Percentiles rank a stretch among this genome's conserved stretches.
Evolutionary conservation across 2,797 vertebrate species (phyloP).

Genomic region (Heteromormyrus szaboi): DNA sequence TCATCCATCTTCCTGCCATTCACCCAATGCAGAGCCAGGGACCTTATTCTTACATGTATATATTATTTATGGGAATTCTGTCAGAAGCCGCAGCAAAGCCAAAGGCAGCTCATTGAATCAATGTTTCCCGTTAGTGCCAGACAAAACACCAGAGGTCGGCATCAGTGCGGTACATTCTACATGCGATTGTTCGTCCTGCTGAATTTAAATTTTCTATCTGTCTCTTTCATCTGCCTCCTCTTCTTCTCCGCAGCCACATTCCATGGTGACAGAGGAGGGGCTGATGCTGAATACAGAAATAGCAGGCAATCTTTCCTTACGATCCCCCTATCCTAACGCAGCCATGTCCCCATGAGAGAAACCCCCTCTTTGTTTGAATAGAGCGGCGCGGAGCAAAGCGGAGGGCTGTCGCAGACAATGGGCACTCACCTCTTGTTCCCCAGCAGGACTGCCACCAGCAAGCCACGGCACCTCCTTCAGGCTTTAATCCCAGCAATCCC

Average conservation of each 20-base stretch:
- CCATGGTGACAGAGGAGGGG: background rate
- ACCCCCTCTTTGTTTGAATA: slow-evolving; percentile 30
- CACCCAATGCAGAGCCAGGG: background rate
- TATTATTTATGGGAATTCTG: background rate
- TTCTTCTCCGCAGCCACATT: background rate
- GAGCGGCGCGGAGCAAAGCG: slow-evolving; percentile 18
- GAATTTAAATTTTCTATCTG: background rate
- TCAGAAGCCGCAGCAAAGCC: background rate
- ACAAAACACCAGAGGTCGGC: background rate
- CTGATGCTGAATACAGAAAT: slow-evolving; percentile 10
- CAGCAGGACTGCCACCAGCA: slow-evolving; percentile 29
- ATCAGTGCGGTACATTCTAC: background rate
- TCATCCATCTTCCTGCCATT: background rate
- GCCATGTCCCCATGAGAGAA: background rate
- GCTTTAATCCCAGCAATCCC: slow-evolving; percentile 29
- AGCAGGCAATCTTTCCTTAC: background rate
- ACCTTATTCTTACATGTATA: background rate
- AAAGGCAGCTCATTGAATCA: background rate
- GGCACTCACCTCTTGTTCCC: slow-evolving; percentile 36
- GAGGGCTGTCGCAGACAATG: slow-evolving; percentile 17
- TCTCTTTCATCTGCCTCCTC: background rate
- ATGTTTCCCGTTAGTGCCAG: background rate
- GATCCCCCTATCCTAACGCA: background rate
- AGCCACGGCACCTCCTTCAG: slow-evolving; percentile 22
- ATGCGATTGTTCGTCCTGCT: background rate